Conservation (phyloP, 2,797 vertebrate genomes). For the Vultur gryphus region DNA sequence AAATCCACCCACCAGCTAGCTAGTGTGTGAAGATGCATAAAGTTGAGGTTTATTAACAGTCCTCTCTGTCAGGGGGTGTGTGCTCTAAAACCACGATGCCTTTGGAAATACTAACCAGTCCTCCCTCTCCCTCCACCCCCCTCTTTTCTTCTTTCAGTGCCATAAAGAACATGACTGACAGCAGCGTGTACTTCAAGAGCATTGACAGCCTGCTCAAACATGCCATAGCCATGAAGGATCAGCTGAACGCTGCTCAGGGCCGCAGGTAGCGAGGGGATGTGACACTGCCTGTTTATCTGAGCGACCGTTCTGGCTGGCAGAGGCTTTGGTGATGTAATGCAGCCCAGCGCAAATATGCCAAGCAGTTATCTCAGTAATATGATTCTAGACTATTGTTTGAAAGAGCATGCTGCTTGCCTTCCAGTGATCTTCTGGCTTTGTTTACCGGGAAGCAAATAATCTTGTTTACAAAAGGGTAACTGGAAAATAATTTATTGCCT, state of each 20-base stretch:
- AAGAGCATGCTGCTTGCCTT: background rate
- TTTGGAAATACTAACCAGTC: background rate
- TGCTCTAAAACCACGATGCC: background rate
- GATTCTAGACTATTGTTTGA: background rate
- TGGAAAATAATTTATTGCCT: background rate
- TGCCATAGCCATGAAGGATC: constrained; percentile 86
- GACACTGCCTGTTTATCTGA: background rate
- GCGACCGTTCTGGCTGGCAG: background rate
- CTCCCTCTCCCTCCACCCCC: background rate
- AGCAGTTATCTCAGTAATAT: background rate
- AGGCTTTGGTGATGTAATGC: background rate
- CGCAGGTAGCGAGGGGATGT: constrained; percentile 80
- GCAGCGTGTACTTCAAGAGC: constrained; percentile 91
- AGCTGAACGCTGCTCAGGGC: constrained; percentile 83
- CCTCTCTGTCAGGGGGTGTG: background rate
- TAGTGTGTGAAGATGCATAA: background rate
- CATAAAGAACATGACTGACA: constrained; percentile 93
- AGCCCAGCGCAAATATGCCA: background rate
- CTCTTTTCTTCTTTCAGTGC: constrained; percentile 74
- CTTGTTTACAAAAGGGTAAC: background rate
- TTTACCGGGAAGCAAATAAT: background rate
- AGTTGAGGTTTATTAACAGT: background rate
- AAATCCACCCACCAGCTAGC: background rate
- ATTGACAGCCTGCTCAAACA: constrained; percentile 90
- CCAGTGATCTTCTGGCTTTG: background rate